phyloP scores from a whole-genome alignment of 2,888 invertebrate species.

The Caenorhabditis sp. region DNA sequence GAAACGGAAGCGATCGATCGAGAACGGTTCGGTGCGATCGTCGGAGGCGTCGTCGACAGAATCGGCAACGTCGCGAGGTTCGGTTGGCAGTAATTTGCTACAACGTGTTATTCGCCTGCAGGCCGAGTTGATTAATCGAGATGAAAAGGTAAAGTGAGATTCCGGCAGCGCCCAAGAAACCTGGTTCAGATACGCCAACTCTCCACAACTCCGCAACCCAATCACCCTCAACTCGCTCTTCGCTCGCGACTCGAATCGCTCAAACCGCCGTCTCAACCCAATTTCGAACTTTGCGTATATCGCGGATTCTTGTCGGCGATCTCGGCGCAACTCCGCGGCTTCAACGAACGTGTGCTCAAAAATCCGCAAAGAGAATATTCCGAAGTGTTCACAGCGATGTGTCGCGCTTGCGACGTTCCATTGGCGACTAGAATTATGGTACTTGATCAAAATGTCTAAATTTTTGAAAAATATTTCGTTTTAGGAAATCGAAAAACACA shows the following conservation, averaged over 20 bases:
- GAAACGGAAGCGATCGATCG: slow-evolving; percentile 1
- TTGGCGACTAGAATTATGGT: slow-evolving; percentile 5
- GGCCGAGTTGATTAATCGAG: slow-evolving; percentile 50
- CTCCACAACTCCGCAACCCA: neutral
- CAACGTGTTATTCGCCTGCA: slow-evolving; percentile 59
- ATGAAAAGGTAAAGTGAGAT: slow-evolving; percentile 44
- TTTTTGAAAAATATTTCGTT: neutral
- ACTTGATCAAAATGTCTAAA: neutral
- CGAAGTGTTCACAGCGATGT: slow-evolving; percentile 56
- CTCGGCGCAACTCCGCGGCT: slow-evolving; percentile 17
- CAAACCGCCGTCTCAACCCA: neutral
- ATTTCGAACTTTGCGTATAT: slow-evolving; percentile 31
- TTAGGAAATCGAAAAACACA: slow-evolving; percentile 56
- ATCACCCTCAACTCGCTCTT: neutral
- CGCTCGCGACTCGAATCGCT: neutral
- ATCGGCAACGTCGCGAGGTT: slow-evolving; percentile 6
- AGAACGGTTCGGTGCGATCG: slow-evolving; percentile 6
- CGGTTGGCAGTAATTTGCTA: slow-evolving; percentile 49
- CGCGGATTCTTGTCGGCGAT: slow-evolving; percentile 33
- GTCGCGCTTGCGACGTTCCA: slow-evolving; percentile 56
- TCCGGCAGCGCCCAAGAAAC: too few relatives aligned
- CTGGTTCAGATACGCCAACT: slow-evolving; percentile 23
- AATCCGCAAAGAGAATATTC: slow-evolving; percentile 55
- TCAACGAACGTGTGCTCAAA: slow-evolving; percentile 31
- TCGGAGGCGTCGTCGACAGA: slow-evolving; percentile 27